Conservation (phyloP, 1,140 invertebrate species). For the Oedothorax gibbosus region DNA sequence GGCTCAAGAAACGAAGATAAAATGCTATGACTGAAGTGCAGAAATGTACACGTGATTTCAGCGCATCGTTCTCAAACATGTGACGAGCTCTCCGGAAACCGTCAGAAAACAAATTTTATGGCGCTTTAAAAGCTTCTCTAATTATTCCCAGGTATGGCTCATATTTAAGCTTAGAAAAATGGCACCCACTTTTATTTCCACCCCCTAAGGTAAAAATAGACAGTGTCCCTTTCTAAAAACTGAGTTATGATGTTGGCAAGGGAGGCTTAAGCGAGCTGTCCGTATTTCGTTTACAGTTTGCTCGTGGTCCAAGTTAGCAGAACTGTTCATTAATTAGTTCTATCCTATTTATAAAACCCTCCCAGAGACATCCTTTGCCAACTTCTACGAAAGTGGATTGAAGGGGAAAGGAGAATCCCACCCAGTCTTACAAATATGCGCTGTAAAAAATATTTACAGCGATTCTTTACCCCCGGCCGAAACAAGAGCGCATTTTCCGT, state of each 20-base stretch:
- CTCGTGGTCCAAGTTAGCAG: constrained; percentile 50
- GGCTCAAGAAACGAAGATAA: no score
- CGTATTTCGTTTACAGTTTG: constrained; percentile 55
- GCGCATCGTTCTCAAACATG: no score
- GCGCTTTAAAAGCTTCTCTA: no score
- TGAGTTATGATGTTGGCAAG: constrained; percentile 49
- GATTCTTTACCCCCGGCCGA: neutral
- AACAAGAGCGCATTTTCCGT: neutral
- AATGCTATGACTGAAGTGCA: no score
- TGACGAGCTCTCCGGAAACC: no score
- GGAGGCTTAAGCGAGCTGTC: constrained; percentile 6
- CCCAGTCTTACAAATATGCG: constrained; percentile 6
- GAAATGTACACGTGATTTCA: no score
- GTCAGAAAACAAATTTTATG: no score
- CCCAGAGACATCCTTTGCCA: constrained; percentile 39
- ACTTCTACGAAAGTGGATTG: constrained; percentile 19
- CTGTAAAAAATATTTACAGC: constrained; percentile 23
- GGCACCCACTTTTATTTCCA: constrained; percentile 35
- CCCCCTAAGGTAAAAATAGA: constrained; percentile 36
- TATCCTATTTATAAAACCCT: constrained; percentile 58
- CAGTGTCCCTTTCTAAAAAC: constrained; percentile 40
- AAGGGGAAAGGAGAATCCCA: constrained; percentile 22
- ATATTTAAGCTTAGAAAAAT: no score
- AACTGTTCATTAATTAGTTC: constrained; percentile 59
- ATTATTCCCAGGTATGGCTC: no score